These are phyloP conservation scores for Aphidius gifuensis DNA, from an alignment of 1,140 invertebrate species.

Conservation along the genomic window DNA sequence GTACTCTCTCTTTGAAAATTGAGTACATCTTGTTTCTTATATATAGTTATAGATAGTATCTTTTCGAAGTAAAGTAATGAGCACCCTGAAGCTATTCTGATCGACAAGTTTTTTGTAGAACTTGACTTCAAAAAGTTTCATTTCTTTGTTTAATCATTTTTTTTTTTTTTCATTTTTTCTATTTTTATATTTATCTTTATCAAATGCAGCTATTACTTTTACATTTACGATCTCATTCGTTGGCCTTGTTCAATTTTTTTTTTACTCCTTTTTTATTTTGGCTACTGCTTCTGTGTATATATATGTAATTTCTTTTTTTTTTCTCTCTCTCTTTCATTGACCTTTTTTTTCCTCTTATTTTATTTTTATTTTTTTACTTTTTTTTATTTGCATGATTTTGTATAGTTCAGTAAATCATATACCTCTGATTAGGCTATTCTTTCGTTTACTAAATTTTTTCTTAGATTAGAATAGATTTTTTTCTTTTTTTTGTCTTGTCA, in stretches of 20 bases:
- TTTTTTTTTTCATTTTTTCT: neutral
- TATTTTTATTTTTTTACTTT: neutral
- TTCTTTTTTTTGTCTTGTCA: no score
- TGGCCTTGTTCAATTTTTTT: no score
- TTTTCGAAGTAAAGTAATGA: slow-evolving; percentile 7
- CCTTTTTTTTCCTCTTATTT: neutral
- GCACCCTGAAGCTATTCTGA: neutral
- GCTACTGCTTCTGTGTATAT: no score
- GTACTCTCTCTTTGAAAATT: slow-evolving; percentile 13
- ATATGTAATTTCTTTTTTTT: neutral
- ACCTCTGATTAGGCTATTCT: neutral
- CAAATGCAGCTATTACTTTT: no score
- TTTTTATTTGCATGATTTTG: neutral
- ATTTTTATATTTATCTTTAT: neutral
- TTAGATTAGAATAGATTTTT: neutral
- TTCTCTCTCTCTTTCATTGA: neutral
- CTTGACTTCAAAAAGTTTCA: neutral
- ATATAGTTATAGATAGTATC: neutral
- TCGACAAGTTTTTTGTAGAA: neutral
- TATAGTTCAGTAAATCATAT: neutral
- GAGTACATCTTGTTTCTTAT: neutral
- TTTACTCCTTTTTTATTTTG: no score
- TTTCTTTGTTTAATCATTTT: neutral
- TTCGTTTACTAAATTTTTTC: neutral
- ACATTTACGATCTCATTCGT: no score